phyloP scores from a whole-genome alignment of 1,140 invertebrate species.

The Theocolax elegans region DNA sequence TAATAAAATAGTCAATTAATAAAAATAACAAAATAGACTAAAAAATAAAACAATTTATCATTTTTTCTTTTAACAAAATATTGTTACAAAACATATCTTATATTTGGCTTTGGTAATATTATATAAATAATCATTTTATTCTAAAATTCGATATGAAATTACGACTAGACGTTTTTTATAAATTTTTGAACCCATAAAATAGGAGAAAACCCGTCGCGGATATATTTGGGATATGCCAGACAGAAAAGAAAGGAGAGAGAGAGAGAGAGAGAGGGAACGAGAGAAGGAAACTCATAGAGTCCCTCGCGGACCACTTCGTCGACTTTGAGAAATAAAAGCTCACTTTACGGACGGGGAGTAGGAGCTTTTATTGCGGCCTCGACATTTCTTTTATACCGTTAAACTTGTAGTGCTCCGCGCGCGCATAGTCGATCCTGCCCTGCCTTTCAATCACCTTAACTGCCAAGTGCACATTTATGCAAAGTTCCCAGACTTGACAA shows the following conservation, averaged over 20 bases:
- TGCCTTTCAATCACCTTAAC: slow-evolving; percentile 60
- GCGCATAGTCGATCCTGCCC: slow-evolving; percentile 18
- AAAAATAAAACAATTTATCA: too few relatives aligned
- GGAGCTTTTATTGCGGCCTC: slow-evolving; percentile 62
- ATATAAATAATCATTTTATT: too few relatives aligned
- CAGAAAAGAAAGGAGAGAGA: slow-evolving; percentile 39
- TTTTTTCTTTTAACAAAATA: too few relatives aligned
- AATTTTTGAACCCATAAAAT: too few relatives aligned
- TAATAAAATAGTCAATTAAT: too few relatives aligned
- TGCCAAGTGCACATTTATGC: slow-evolving; percentile 37
- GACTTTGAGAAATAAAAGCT: slow-evolving; percentile 65
- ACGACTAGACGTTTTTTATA: too few relatives aligned
- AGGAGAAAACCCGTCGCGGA: neutral
- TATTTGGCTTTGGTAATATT: too few relatives aligned
- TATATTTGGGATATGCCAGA: neutral
- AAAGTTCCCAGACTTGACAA: slow-evolving; percentile 48
- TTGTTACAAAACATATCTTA: too few relatives aligned
- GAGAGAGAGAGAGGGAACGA: slow-evolving; percentile 32
- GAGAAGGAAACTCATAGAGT: slow-evolving; percentile 34
- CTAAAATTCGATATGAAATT: too few relatives aligned
- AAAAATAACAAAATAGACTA: too few relatives aligned
- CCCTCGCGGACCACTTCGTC: slow-evolving; percentile 55
- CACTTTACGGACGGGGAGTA: slow-evolving; percentile 55
- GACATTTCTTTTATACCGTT: slow-evolving; percentile 59
- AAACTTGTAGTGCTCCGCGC: slow-evolving; percentile 44